Base-by-base conservation (phyloP, 2,797 vertebrate species). In the Acipenser transmontanus region DNA sequence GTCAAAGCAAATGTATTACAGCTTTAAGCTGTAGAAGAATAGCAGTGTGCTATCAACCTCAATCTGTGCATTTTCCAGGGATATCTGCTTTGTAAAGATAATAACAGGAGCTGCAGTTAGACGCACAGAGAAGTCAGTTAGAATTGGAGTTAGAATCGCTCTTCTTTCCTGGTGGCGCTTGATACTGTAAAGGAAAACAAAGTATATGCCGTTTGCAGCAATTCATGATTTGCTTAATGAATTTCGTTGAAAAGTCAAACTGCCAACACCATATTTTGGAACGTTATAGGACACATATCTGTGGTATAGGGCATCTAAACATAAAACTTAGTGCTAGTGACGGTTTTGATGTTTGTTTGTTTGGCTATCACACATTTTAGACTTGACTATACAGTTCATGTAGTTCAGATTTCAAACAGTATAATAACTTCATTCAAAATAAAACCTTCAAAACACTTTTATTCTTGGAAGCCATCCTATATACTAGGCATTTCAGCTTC, bases 71-170 rank as follows among this genome's bases (percentile, higher is more conserved):
- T 88, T 89, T 77, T 97, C 95, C 8, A 87, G 80, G 67, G 91
- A 82, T 12, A 92, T 77, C 12, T 88, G 84, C 89, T 91, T 98
- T 73, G 92, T 95, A 82, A 97, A 99, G 87, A 97, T 94, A 78
- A 99, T 95, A 0, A 96, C 97, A 62, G 97, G 97, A 66, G 97
- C 97, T 57, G 94, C 97, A 47, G 95, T 99, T 74, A 99, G 83
- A 62, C 95, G 90, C 13, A 98, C 91, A 2, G 93, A 97, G 83
- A 98, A 98, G 73, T 99, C 95, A 0, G 93, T 98, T 78, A 99
- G 84, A 81, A 99, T 94, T 11, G 97, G 97, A 14, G 95, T 98
- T 65, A 99, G 87, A 79, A 99, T 94, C 51, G 97, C 97, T 78
- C 96, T 88, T 48, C 94, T 91, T 81, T 99, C 97, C 82, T 95